These are phyloP conservation scores for Melanotaenia nigrans DNA, from an alignment of 2,797 vertebrate genomes.

Conservation along the genomic window DNA sequence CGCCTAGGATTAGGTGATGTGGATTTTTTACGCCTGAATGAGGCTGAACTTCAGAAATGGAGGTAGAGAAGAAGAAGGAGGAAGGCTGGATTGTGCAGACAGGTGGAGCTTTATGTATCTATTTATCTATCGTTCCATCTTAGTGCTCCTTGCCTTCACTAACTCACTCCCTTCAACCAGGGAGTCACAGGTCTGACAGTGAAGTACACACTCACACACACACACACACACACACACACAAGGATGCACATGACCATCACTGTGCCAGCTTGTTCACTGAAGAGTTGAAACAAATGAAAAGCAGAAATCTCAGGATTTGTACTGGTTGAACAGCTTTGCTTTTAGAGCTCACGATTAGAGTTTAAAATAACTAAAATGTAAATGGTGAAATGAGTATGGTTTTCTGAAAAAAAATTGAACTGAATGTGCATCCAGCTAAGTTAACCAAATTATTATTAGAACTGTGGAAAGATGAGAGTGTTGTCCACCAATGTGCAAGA, in stretches of 20 bases:
- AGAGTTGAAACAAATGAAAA: slow-evolving; percentile 18
- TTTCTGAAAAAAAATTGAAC: not conserved
- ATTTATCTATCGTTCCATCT: slow-evolving; percentile 54
- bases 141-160: slow-evolving; percentile 41
- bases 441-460: not conserved
- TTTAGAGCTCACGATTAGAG: not conserved
- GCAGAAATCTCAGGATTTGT: slow-evolving; percentile 8
- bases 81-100: slow-evolving; percentile 20
- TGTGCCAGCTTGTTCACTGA: slow-evolving; percentile 18
- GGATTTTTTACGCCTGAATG: slow-evolving; percentile 54
- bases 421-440: not conserved
- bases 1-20: slow-evolving; percentile 60
- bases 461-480: not conserved
- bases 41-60: slow-evolving; percentile 45
- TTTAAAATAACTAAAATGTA: not conserved
- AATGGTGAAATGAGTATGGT: not conserved
- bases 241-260: slow-evolving; percentile 2
- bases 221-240: slow-evolving; percentile 11
- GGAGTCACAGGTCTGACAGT: slow-evolving; percentile 56
- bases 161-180: slow-evolving; percentile 42
- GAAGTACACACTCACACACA: slow-evolving; percentile 6
- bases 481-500: not conserved
- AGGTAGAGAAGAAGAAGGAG: slow-evolving; percentile 30
- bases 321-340: slow-evolving; percentile 9
- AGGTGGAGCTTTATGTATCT: slow-evolving; percentile 42